Percentiles rank a stretch among this genome's conserved stretches.
phyloP scores from a whole-genome alignment of 2,888 invertebrate genomes.

The Pachliopta kotzebuea region DNA sequence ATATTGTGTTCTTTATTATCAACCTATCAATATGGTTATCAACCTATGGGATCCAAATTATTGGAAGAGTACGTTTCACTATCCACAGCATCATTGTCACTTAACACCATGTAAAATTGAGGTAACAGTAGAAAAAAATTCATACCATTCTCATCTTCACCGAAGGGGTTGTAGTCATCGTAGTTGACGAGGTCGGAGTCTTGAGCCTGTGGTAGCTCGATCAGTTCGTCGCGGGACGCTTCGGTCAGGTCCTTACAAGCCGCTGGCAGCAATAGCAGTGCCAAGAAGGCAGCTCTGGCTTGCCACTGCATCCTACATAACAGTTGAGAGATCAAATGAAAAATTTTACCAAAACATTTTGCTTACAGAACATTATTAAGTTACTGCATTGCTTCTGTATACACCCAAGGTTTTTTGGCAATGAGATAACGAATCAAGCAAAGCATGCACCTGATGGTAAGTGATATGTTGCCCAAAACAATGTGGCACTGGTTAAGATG shows the following conservation, averaged over 20 bases:
- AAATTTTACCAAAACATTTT: too few relatives aligned
- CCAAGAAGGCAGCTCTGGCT: conserved; percentile 47
- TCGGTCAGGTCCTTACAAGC: conserved; percentile 56
- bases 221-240: conserved; percentile 39
- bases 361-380: too few relatives aligned
- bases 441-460: too few relatives aligned
- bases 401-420: too few relatives aligned
- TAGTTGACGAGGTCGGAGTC: conserved; percentile 56
- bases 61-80: background rate
- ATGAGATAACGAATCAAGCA: too few relatives aligned
- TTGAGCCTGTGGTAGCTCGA: conserved; percentile 59
- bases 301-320: conserved; percentile 53
- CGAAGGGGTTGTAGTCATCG: conserved; percentile 60
- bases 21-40: background rate
- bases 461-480: too few relatives aligned
- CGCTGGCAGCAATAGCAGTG: conserved; percentile 52
- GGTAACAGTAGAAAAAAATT: background rate
- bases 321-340: too few relatives aligned
- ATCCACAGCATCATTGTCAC: background rate
- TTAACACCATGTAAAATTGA: background rate
- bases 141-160: conserved; percentile 61
- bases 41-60: too few relatives aligned
- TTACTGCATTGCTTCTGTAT: too few relatives aligned
- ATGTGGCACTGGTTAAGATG: too few relatives aligned
- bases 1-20: background rate